Evolutionary conservation across 2,113 vertebrate genomes (phyloP), one percentile per base, ranked within the genome.

Genomic region (Malaclemys terrapin): DNA sequence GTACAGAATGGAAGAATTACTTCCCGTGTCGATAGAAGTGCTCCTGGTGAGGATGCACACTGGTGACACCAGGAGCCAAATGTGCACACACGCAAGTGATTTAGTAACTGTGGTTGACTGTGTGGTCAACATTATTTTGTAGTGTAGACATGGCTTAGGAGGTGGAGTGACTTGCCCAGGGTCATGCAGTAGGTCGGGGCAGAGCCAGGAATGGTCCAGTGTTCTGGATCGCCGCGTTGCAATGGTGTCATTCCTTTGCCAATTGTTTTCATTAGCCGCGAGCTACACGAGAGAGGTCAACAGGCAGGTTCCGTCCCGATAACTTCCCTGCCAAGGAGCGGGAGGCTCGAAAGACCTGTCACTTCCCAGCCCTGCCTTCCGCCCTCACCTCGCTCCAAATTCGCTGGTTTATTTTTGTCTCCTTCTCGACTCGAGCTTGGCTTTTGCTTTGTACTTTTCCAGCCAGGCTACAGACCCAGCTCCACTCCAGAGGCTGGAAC

Each of bases 401-500:
- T 76, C n/a, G 14, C 47, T 62, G 65, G 3, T 7, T 87, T 56
- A 4, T 25, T 10, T 24, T 76, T 50, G 90, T 90, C 3, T 47
- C 11, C 22, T 38, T 52, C 10, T 3, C 25, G 42, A 47, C 53
- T 93, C 72, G 42, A 50, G 62, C 69, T 87, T 84, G 59, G 24
- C 27, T 2, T 80, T 62, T 14, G 35, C 10, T 75, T 76, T 56
- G 50, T 8, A 2, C 45, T 35, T 56, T 72, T 49, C 88, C 1
- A 65, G 14, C 84, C 90, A 50, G 11, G 24, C 57, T 93, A 19
- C 94, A 89, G 94, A 82, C 24, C 62, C 4, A 1, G 83, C 54
- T 93, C 52, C 22, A 78, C 81, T 92, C 85, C 81, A 88, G 49
- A 76, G 72, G 57, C 47, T 42, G 65, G 76, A 91, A 91, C 1